A percentile compares a stretch with the other conserved stretches of the same genome.
phyloP scores from a whole-genome alignment of 1,140 invertebrate species.

The Trypoxylus dichotomus region DNA sequence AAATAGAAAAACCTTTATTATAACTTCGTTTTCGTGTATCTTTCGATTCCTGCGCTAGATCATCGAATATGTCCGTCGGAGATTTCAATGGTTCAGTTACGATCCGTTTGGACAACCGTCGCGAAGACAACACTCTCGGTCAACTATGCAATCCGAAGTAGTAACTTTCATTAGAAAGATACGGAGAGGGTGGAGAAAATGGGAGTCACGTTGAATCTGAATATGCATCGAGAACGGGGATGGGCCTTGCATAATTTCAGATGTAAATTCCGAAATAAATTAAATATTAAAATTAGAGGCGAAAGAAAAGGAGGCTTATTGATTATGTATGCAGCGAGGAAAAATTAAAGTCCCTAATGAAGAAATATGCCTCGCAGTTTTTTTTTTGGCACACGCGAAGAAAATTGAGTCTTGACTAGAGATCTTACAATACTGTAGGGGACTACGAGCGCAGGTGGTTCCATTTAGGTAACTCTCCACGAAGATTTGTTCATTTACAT shows the following conservation, averaged over 20 bases:
- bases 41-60: not conserved
- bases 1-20: not conserved
- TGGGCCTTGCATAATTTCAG: slow-evolving; percentile 53
- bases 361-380: slow-evolving; percentile 48
- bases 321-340: slow-evolving; percentile 56
- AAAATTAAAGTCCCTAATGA: slow-evolving; percentile 55
- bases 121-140: slow-evolving; percentile 15
- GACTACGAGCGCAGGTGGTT: slow-evolving; percentile 42
- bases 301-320: slow-evolving; percentile 51
- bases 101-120: not conserved
- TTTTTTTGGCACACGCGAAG: slow-evolving; percentile 41
- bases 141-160: slow-evolving; percentile 5
- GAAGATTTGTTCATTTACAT: slow-evolving; percentile 39
- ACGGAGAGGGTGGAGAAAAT: not conserved
- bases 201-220: slow-evolving; percentile 38
- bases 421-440: slow-evolving; percentile 33
- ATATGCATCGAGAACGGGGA: slow-evolving; percentile 48
- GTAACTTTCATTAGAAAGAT: not conserved
- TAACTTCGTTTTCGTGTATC: not conserved
- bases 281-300: slow-evolving; percentile 55
- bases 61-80: slow-evolving; percentile 23
- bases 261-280: slow-evolving; percentile 56
- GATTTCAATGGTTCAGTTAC: slow-evolving; percentile 37
- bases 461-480: slow-evolving; percentile 16
- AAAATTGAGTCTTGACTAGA: slow-evolving; percentile 30